Conservation (phyloP, 37 sponge, comb jelly and placozoan species). For the Hexactinellida sp. region DNA sequence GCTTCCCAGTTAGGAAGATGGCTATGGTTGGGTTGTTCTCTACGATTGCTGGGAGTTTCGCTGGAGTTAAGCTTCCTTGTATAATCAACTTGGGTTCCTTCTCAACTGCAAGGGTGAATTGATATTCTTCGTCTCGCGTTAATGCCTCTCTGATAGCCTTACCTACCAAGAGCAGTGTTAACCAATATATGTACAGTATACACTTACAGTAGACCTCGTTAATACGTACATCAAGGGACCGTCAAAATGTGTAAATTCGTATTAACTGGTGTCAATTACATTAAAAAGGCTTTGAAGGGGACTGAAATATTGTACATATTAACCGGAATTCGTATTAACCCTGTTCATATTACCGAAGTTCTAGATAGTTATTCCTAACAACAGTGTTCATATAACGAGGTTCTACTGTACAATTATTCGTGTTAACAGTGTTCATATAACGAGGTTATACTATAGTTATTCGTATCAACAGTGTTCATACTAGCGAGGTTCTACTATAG, state of each 20-base stretch:
- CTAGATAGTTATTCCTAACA: too few relatives aligned
- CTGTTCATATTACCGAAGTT: too few relatives aligned
- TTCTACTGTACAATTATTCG: too few relatives aligned
- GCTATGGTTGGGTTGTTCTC: conserved; percentile 89
- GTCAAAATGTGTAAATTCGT: neutral
- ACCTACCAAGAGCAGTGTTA: too few relatives aligned
- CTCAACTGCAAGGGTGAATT: conserved; percentile 30
- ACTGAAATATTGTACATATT: too few relatives aligned
- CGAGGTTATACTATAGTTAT: too few relatives aligned
- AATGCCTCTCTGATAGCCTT: conserved; percentile 62
- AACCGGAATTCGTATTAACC: too few relatives aligned
- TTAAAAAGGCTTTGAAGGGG: too few relatives aligned
- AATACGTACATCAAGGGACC: neutral
- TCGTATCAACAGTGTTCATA: too few relatives aligned
- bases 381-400: too few relatives aligned
- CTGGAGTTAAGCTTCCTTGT: conserved; percentile 74
- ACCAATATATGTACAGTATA: conserved; percentile 22
- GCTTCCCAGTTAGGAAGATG: conserved; percentile 20
- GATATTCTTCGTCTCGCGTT: neutral
- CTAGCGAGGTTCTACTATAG: too few relatives aligned
- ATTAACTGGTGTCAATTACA: neutral
- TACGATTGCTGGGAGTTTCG: conserved; percentile 75
- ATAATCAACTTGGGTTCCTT: conserved; percentile 67
- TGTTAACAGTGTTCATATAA: too few relatives aligned
- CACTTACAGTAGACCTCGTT: neutral